phyloP scores from a whole-genome alignment of 2,113 vertebrate species.

The Probosciger aterrimus region DNA sequence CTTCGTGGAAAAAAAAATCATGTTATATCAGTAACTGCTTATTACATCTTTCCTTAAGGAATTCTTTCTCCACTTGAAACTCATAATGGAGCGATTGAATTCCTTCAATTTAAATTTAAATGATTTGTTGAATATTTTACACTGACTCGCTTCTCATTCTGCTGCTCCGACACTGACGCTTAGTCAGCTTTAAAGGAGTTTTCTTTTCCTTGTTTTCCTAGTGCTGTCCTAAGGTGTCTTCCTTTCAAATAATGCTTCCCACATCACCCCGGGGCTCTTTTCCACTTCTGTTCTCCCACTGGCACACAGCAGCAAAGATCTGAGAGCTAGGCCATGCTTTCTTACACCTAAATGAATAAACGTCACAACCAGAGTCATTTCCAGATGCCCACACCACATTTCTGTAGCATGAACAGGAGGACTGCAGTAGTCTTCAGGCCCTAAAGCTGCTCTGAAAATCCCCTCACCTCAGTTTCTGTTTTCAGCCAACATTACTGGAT shows the following conservation, averaged over 20 bases:
- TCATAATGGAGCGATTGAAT: conserved; percentile 12
- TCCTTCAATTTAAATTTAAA: conserved; percentile 42
- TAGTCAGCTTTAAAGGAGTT: background rate
- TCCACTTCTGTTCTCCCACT: background rate
- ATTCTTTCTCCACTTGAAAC: conserved; percentile 36
- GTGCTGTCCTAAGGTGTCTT: background rate
- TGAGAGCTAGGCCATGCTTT: background rate
- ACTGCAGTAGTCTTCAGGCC: background rate
- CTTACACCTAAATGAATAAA: background rate
- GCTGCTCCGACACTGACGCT: background rate
- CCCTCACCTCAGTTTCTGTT: background rate
- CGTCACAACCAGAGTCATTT: background rate
- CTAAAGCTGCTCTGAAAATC: background rate
- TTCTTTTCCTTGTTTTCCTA: background rate
- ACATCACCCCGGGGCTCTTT: background rate
- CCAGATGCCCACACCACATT: background rate
- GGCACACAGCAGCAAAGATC: fast-evolving
- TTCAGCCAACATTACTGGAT: background rate
- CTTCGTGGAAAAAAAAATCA: background rate
- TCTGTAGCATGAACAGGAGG: background rate
- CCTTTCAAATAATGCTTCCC: background rate
- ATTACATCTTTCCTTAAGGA: conserved; percentile 29
- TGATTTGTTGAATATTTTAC: conserved; percentile 22
- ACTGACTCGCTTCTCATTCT: background rate
- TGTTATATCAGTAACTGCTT: background rate